A percentile compares a stretch with the other conserved stretches of the same genome.
Evolutionary conservation across 2,113 vertebrate genomes (phyloP).

Genomic region (Candoia aspera): DNA sequence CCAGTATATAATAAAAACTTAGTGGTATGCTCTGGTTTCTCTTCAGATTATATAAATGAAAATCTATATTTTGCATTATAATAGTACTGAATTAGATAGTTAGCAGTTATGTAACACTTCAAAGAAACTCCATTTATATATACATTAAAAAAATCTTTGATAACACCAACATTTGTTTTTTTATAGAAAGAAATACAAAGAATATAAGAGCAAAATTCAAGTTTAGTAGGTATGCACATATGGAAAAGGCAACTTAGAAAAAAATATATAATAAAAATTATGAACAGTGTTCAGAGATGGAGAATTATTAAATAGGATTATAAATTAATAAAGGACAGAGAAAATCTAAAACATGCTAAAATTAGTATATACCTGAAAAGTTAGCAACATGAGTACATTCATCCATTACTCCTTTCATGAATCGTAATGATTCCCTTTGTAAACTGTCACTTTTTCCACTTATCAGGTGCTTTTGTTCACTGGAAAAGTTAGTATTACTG

Average conservation of each 20-base stretch:
- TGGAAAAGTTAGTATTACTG: conserved; percentile 56
- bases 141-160: background rate
- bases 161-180: background rate
- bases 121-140: background rate
- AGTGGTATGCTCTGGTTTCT: background rate
- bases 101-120: background rate
- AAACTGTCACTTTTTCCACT: conserved; percentile 71
- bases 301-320: background rate
- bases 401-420: conserved; percentile 99
- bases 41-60: background rate
- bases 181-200: background rate
- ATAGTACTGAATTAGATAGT: background rate
- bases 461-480: conserved; percentile 43
- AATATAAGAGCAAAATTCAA: background rate
- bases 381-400: conserved; percentile 98
- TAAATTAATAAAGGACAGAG: background rate
- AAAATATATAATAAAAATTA: background rate
- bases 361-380: conserved; percentile 85
- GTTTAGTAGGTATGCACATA: background rate
- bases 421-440: conserved; percentile 87
- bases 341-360: conserved; percentile 36
- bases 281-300: background rate
- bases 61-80: background rate
- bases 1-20: background rate
- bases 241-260: background rate